phyloP scores from a whole-genome alignment of 2,888 invertebrate genomes.

The Venusia cambrica region DNA sequence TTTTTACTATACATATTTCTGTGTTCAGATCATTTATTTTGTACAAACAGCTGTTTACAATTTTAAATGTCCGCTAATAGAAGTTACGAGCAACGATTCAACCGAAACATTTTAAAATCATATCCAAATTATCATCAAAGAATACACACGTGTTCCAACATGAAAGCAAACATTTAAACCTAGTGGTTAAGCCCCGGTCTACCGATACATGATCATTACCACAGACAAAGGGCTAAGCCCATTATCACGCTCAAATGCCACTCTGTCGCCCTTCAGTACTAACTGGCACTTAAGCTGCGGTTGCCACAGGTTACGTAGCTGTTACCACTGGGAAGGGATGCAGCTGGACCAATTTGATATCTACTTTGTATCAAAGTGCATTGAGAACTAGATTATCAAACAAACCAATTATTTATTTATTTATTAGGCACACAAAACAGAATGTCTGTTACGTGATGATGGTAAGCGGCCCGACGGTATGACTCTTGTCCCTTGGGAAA shows the following conservation, averaged over 20 bases:
- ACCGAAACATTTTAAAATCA: constrained; percentile 4
- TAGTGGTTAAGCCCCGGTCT: constrained; percentile 20
- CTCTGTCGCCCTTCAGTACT: constrained; percentile 20
- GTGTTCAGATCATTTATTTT: no score
- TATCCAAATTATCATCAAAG: constrained; percentile 18
- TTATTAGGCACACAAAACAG: no score
- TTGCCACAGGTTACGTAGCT: constrained; percentile 9
- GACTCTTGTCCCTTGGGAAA: no score
- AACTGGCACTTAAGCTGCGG: constrained; percentile 6
- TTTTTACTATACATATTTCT: no score
- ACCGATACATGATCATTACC: constrained; percentile 27
- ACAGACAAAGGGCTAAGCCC: constrained; percentile 30
- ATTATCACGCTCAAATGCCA: constrained; percentile 32
- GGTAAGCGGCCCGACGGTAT: no score
- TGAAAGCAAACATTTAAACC: constrained; percentile 22
- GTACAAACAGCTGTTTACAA: no score
- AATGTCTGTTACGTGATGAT: no score
- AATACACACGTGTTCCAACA: constrained; percentile 17
- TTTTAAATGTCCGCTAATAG: no score
- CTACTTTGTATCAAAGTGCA: no score
- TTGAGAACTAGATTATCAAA: no score
- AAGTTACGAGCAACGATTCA: no score
- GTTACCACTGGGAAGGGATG: constrained; percentile 10
- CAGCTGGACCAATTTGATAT: constrained; percentile 4
- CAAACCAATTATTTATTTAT: no score